Conservation (phyloP, 2,113 vertebrate genomes). For the Miniopterus natalensis region DNA sequence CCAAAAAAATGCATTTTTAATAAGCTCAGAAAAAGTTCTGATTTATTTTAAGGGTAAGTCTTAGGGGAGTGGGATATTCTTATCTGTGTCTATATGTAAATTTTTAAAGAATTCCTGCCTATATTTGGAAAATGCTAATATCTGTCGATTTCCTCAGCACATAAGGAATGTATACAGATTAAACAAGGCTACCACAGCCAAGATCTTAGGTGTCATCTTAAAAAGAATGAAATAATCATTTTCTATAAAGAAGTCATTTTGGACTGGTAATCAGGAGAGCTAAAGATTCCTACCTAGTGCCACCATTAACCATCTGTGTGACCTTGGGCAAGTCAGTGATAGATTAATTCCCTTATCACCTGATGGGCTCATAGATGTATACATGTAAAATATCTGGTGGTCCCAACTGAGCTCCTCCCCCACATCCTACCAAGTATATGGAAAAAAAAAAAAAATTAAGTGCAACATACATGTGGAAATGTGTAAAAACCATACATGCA, state of each 20-base stretch:
- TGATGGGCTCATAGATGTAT: background rate
- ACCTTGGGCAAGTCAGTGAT: background rate
- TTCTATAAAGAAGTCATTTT: background rate
- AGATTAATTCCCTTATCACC: background rate
- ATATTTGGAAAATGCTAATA: background rate
- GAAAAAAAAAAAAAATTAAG: background rate
- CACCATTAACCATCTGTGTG: background rate
- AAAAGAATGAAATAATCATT: constrained; percentile 25
- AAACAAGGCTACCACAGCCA: background rate
- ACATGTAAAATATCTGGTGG: background rate
- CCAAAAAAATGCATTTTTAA: background rate
- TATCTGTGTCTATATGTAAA: constrained; percentile 20
- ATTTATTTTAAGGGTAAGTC: constrained; percentile 46
- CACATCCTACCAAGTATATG: background rate
- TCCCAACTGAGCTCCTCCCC: background rate
- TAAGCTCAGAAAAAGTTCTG: background rate
- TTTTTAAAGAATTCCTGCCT: constrained; percentile 6
- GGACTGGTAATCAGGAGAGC: background rate
- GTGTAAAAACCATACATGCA: background rate
- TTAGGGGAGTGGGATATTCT: background rate
- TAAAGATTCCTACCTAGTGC: background rate
- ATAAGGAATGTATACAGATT: background rate
- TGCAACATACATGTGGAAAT: background rate
- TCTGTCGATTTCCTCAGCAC: background rate
- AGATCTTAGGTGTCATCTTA: background rate